Conservation (phyloP, 2,888 invertebrate species). For the Hydrotaea cyrtoneurina region DNA sequence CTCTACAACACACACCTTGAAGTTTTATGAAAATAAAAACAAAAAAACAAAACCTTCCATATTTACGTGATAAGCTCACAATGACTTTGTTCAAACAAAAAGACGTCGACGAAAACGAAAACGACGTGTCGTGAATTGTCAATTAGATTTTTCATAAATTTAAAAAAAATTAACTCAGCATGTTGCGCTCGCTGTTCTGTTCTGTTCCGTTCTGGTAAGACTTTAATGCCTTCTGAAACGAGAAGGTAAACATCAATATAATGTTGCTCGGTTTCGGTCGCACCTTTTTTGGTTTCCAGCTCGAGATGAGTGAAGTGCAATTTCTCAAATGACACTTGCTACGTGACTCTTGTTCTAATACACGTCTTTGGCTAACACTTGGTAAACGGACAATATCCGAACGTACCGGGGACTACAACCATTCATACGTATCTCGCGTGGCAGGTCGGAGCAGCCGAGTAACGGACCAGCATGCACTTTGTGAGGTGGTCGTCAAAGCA, state of each 20-base stretch:
- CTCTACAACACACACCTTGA: not conserved
- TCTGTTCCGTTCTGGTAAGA: not conserved
- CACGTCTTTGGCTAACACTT: constrained; percentile 58
- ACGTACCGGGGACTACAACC: not conserved
- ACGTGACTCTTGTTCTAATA: constrained; percentile 64
- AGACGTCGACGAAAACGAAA: not conserved
- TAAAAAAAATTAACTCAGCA: constrained; percentile 22
- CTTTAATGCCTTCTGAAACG: constrained; percentile 44
- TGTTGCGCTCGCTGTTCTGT: constrained; percentile 1
- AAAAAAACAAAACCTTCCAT: not conserved
- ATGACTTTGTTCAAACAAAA: constrained; percentile 40
- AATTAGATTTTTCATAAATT: constrained; percentile 30
- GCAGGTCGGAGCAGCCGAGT: constrained; percentile 12
- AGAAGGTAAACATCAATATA: constrained; percentile 57
- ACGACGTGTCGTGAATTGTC: constrained; percentile 13
- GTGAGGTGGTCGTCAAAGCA: constrained; percentile 49
- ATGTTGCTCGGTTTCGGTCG: constrained; percentile 1
- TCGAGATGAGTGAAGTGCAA: constrained; percentile 55
- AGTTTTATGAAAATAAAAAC: not conserved
- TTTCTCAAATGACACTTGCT: constrained; percentile 63
- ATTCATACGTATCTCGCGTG: not conserved
- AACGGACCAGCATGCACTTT: constrained; percentile 56
- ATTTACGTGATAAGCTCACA: constrained; percentile 54
- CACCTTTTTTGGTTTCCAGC: not conserved
- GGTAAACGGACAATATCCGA: constrained; percentile 47